Percentiles rank a stretch among this genome's conserved stretches.
phyloP scores from a whole-genome alignment of 2,888 invertebrate species.

The Ormyrus thymus region DNA sequence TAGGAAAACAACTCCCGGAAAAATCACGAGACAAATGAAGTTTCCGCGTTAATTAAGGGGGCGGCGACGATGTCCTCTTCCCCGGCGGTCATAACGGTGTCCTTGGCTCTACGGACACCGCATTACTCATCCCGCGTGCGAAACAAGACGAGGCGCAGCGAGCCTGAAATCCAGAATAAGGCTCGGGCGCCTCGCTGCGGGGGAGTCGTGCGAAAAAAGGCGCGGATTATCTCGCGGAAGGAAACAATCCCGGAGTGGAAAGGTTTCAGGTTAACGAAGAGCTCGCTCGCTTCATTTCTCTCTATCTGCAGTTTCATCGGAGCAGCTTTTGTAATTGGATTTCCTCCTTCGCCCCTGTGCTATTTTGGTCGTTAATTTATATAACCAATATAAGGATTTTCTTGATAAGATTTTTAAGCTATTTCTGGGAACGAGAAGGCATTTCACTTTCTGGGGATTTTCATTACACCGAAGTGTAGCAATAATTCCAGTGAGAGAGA shows the following conservation, averaged over 20 bases:
- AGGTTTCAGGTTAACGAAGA: slow-evolving; percentile 8
- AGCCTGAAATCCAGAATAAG: background rate
- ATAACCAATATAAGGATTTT: background rate
- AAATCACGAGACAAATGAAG: background rate
- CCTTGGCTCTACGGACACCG: slow-evolving; percentile 27
- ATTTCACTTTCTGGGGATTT: background rate
- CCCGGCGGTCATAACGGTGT: slow-evolving; percentile 19
- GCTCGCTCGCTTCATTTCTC: background rate
- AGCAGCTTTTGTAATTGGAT: slow-evolving; percentile 6
- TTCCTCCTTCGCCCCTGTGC: too few relatives aligned
- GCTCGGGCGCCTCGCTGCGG: background rate
- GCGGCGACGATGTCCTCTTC: slow-evolving; percentile 3
- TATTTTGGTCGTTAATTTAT: background rate
- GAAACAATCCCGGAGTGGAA: slow-evolving; percentile 5
- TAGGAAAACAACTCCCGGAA: too few relatives aligned
- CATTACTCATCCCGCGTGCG: slow-evolving; percentile 7
- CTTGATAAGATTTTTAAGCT: too few relatives aligned
- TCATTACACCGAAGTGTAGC: background rate
- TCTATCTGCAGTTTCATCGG: slow-evolving; percentile 11
- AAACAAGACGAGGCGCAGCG: background rate
- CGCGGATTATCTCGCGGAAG: background rate
- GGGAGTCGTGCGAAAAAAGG: slow-evolving; percentile 9
- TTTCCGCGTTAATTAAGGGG: slow-evolving; percentile 7
- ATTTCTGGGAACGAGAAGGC: background rate
- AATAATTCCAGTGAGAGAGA: background rate